Conservation (phyloP, 1,140 invertebrate genomes). For the Lepidotrigona ventralis region DNA sequence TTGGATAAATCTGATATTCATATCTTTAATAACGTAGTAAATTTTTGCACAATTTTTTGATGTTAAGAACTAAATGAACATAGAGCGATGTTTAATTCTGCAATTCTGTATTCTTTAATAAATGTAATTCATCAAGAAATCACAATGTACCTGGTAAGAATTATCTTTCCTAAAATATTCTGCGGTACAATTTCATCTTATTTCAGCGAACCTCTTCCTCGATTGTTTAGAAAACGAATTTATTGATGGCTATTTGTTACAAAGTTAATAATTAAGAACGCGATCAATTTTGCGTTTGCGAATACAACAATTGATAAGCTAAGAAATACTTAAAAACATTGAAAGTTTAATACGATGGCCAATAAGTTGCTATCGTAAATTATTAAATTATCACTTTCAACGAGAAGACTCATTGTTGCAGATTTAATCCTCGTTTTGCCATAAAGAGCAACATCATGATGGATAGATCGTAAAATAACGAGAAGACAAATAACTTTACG, state of each 20-base stretch:
- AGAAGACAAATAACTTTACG: neutral
- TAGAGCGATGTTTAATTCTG: no score
- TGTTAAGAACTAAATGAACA: no score
- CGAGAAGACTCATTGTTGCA: constrained; percentile 15
- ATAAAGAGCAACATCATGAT: constrained; percentile 9
- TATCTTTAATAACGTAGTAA: no score
- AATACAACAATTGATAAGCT: neutral
- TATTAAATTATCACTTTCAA: constrained; percentile 17
- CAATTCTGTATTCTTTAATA: no score
- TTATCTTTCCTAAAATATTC: neutral
- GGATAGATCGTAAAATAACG: neutral
- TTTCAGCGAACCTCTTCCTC: neutral
- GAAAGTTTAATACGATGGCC: neutral
- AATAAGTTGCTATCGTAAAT: constrained; percentile 20
- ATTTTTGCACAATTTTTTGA: no score
- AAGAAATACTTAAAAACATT: neutral
- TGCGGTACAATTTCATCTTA: neutral
- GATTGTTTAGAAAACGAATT: neutral
- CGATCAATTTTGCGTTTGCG: neutral
- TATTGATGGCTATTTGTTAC: neutral
- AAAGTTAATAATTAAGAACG: neutral
- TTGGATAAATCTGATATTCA: no score
- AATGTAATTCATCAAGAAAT: no score
- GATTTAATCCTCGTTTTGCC: constrained; percentile 12
- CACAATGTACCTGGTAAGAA: neutral